Conservation (phyloP, 2,113 vertebrate species). For the Geococcyx californianus region DNA sequence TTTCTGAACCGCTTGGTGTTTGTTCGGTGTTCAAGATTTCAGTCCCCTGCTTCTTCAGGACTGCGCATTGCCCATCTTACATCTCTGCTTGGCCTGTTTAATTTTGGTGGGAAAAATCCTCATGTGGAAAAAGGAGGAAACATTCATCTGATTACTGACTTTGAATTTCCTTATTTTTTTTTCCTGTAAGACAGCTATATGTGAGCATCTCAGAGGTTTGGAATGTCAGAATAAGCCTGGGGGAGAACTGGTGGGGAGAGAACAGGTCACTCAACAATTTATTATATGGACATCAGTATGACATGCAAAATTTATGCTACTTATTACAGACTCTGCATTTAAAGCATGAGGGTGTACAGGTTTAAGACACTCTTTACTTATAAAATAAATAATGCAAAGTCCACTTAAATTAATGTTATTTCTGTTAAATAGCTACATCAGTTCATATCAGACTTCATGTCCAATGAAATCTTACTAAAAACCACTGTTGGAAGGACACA, state of each 20-base stretch:
- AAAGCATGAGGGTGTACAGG: neutral
- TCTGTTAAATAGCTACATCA: conserved; percentile 52
- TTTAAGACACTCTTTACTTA: conserved; percentile 1
- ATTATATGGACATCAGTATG: conserved; percentile 27
- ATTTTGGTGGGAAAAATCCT: neutral
- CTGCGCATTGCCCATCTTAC: neutral
- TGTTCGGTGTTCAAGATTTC: neutral
- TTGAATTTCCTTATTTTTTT: neutral
- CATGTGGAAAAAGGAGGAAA: neutral
- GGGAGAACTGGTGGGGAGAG: conserved; percentile 8
- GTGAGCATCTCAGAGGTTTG: conserved; percentile 25
- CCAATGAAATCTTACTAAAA: conserved; percentile 34
- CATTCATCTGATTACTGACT: neutral
- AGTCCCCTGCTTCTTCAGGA: neutral
- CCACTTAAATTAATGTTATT: conserved; percentile 41
- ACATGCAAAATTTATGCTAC: conserved; percentile 9
- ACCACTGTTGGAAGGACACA: neutral
- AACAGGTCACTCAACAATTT: conserved; percentile 60
- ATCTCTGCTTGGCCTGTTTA: neutral
- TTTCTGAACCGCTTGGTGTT: neutral
- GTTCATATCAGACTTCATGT: conserved; percentile 36
- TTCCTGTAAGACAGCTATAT: neutral
- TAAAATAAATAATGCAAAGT: conserved; percentile 48
- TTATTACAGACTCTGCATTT: conserved; percentile 33
- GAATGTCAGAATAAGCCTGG: conserved; percentile 31